Evolutionary conservation across 2,888 invertebrate genomes (phyloP), one percentile per base, ranked within the genome.

Genomic region (Andrena haemorrhoa): DNA sequence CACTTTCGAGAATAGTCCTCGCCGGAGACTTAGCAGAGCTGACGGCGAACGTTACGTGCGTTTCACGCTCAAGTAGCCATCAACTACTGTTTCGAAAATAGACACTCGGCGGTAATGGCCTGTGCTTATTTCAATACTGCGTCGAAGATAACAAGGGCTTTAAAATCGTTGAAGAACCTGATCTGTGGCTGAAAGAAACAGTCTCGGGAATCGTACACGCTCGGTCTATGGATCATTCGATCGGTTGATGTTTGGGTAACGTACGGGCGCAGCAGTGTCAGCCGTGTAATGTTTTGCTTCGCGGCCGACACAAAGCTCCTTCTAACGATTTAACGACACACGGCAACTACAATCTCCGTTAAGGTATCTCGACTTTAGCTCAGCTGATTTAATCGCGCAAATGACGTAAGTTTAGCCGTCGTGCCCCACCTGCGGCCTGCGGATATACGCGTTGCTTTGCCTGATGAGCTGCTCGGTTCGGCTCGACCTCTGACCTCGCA

Each of bases 1-100:
- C 8, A 35, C 53, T 73, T 79, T 79, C 79, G 60, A 75, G 76
- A 76, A 76, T 60, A 41, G 10, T 79, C 41, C 10, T 41, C 12
- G 51, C 23, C n/a, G 16, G 8, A 60, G n/a, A 58, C 33, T 58
- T 23, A 31, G 35, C 1, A 1, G 10, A 65, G 23, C 20, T n/a
- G 26, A 0, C 16, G 10, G 3, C 35, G 12, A 7, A 29, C 20
- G 35, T 53, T 49, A 8, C 0, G 35, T 35, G 68, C 47, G 23
- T 53, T 68, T 73, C 23, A 20, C 16, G 16, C 35, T n/a, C 10
- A 2, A 12, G 10, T 7, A 63, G 16, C 20, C 29, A 47, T 20
- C 60, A 12, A 47, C 49, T n/a, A 20, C 29, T 60, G 66, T 33
- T 60, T 65, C 26, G n/a, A 33, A 79, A 76, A 79, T 76, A 79